A percentile compares a stretch with the other conserved stretches of the same genome.
phyloP scores from a whole-genome alignment of 2,113 vertebrate genomes.

The Caranx ignobilis region DNA sequence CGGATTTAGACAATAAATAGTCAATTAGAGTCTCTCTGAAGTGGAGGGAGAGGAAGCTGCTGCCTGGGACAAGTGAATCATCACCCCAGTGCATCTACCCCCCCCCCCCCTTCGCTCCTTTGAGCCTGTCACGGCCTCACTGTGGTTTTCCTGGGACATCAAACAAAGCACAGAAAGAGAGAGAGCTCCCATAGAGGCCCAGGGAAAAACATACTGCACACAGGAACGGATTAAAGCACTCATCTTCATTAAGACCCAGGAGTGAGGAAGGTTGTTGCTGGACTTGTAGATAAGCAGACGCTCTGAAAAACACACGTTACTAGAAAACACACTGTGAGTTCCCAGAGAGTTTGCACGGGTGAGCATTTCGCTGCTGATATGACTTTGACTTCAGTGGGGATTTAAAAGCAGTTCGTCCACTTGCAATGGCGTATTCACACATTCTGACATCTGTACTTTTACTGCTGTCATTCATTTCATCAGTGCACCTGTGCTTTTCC shows the following conservation, averaged over 20 bases:
- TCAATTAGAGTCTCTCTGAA: conserved; percentile 33
- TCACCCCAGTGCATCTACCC: background rate
- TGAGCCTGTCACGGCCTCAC: background rate
- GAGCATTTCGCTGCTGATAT: too few relatives aligned
- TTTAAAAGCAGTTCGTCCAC: too few relatives aligned
- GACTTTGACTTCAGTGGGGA: too few relatives aligned
- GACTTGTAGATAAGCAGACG: background rate
- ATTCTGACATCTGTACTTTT: too few relatives aligned
- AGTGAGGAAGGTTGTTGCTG: background rate
- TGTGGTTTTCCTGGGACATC: background rate
- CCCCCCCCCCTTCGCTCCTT: background rate
- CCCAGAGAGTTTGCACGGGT: too few relatives aligned
- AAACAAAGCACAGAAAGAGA: background rate
- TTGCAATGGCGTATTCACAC: too few relatives aligned
- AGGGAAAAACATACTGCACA: background rate
- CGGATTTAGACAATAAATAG: conserved; percentile 38
- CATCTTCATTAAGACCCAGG: background rate
- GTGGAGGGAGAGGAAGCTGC: background rate
- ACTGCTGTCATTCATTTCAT: background rate
- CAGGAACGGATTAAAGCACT: background rate
- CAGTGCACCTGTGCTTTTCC: background rate
- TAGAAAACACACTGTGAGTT: too few relatives aligned
- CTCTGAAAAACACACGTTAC: too few relatives aligned
- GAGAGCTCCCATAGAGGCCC: background rate
- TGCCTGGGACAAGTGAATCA: conserved; percentile 49